A percentile compares a stretch with the other conserved stretches of the same genome.
phyloP scores from a whole-genome alignment of 2,113 vertebrate genomes.

The Sitta europaea region DNA sequence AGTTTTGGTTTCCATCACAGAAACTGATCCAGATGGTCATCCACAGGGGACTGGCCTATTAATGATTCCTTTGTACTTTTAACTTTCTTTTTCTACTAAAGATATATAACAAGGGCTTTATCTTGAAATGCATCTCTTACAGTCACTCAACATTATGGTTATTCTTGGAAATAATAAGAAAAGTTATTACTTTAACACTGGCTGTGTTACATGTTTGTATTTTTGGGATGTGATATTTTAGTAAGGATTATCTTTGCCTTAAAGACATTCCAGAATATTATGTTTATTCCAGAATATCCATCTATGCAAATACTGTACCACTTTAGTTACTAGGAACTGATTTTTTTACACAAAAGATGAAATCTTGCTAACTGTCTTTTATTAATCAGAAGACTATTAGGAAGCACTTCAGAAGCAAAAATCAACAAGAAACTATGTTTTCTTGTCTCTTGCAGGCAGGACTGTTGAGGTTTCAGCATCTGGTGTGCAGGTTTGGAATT shows the following conservation, averaged over 20 bases:
- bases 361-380: background rate
- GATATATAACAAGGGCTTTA: background rate
- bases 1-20: background rate
- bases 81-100: background rate
- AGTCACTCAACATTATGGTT: background rate
- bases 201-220: background rate
- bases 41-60: rapidly evolving
- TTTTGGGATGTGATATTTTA: background rate
- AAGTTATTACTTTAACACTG: background rate
- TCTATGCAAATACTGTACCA: background rate
- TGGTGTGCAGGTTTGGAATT: background rate
- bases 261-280: background rate
- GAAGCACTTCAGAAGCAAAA: background rate
- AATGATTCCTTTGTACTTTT: background rate
- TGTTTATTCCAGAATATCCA: background rate
- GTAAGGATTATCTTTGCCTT: background rate
- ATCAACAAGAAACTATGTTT: background rate
- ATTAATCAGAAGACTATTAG: background rate
- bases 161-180: background rate
- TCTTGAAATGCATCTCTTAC: background rate
- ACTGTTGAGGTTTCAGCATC: background rate
- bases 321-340: background rate
- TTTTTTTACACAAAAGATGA: background rate
- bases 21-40: background rate
- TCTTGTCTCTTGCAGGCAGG: background rate